Conservation (phyloP, 2,888 invertebrate species). For the Azorinus chamasolen region DNA sequence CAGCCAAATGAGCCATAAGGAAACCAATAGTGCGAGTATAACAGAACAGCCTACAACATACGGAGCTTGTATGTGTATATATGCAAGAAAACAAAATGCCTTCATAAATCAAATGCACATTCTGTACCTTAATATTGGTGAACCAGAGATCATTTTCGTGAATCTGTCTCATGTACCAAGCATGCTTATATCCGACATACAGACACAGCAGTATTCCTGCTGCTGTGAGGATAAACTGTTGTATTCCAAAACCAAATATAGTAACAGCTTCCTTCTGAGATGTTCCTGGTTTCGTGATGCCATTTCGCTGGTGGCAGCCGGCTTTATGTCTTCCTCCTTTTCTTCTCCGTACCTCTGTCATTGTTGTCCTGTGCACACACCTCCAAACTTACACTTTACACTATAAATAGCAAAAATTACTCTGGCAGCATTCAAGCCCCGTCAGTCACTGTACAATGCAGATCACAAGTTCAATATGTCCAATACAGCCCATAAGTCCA, state of each 20-base stretch:
- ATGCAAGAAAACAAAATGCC: no score
- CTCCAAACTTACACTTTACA: no score
- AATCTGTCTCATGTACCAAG: constrained; percentile 81
- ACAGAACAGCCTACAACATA: no score
- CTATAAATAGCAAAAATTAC: no score
- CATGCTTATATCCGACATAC: constrained; percentile 74
- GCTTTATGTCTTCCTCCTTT: constrained; percentile 61
- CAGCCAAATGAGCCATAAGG: no score
- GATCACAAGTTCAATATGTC: no score
- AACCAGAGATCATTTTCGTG: constrained; percentile 87
- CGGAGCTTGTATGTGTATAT: no score
- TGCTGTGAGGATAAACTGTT: constrained; percentile 63
- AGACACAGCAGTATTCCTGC: constrained; percentile 64
- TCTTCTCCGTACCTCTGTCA: constrained; percentile 69
- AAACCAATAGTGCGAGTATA: no score
- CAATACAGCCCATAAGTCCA: no score
- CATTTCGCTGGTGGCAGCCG: constrained; percentile 61
- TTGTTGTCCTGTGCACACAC: constrained; percentile 16
- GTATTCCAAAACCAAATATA: constrained; percentile 65
- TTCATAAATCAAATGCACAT: no score
- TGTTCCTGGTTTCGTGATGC: constrained; percentile 51
- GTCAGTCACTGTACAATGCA: no score
- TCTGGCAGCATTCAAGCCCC: no score
- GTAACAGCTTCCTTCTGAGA: constrained; percentile 50
- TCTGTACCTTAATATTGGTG: constrained; percentile 86